Conservation (phyloP, 2,113 vertebrate species). For the Hemiscyllium ocellatum region DNA sequence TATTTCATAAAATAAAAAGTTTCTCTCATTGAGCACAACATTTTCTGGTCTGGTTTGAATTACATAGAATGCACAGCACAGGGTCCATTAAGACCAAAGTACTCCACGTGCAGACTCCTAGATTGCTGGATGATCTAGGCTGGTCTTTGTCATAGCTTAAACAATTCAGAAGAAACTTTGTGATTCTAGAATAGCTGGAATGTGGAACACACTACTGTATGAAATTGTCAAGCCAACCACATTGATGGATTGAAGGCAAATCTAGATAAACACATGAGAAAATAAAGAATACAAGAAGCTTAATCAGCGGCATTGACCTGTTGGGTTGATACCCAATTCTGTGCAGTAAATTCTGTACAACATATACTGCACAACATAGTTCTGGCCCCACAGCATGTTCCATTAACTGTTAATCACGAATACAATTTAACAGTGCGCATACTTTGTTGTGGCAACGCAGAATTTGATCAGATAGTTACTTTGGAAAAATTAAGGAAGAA, state of each 20-base stretch:
- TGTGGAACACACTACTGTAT: not conserved
- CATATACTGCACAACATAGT: not conserved
- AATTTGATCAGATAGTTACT: not conserved
- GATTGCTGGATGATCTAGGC: not conserved
- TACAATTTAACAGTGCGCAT: not conserved
- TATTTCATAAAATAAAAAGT: not conserved
- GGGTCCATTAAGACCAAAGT: not conserved
- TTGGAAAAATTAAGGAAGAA: not conserved
- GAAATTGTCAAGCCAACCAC: not conserved
- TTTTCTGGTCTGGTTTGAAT: not conserved
- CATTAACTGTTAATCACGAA: not conserved
- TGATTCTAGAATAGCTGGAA: not conserved
- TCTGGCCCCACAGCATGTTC: not conserved
- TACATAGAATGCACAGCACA: not conserved
- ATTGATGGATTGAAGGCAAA: not conserved
- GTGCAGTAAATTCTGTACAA: not conserved
- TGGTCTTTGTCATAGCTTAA: not conserved
- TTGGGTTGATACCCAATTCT: not conserved
- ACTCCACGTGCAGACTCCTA: not conserved
- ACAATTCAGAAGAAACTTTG: not conserved
- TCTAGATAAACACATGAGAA: not conserved
- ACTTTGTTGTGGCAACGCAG: not conserved
- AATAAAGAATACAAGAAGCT: not conserved
- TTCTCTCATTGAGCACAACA: not conserved
- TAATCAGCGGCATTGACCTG: not conserved